Evolutionary conservation across 2,888 invertebrate species (phyloP), one percentile per base, ranked within the genome.

Genomic region (Noctua janthe): DNA sequence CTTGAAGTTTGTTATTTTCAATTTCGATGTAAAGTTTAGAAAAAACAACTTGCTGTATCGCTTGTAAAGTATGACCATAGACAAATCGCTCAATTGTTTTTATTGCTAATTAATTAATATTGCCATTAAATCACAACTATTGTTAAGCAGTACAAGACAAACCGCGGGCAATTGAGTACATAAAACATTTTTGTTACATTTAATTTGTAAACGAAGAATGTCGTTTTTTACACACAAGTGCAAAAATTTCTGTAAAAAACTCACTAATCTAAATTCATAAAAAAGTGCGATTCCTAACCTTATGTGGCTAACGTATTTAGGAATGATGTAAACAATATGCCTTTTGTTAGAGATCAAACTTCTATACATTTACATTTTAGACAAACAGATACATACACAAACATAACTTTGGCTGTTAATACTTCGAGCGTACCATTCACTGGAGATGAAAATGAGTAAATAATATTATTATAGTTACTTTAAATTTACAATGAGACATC

Each of bases 381-480:
- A 71, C 67, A 43, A 84, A 74, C 67, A 82, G 79, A 71, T 85
- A 74, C 81, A 85, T 78, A 86, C 80, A 90, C 81, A 82, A 84
- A 89, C 82, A 43, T 87, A 86, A 81, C 90, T 90, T 90, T 90
- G 90, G 90, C 89, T 87, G 89, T 78, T 90, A 90, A 89, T 90
- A 90, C 90, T 90, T 88, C 78, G 80, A 89, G 81, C 80, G 77
- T 75, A 64, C 56, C 79, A 74, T 75, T 76, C 80, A 82, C 82
- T 81, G 82, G 78, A 76, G 77, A 80, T 49, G 73, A 71, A 70
- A 79, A 59, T 71, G 70, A 67, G 78, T 80, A 56, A 76, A 81
- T 71, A 56, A 85, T 72, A 79, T 71, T 72, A 79, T 71, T n/a
- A 51, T 59, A 51, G 49, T 49, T 76, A 80, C 59, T 62, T 73